Conservation (phyloP, 2,113 vertebrate genomes). For the Dromiciops gliroides region DNA sequence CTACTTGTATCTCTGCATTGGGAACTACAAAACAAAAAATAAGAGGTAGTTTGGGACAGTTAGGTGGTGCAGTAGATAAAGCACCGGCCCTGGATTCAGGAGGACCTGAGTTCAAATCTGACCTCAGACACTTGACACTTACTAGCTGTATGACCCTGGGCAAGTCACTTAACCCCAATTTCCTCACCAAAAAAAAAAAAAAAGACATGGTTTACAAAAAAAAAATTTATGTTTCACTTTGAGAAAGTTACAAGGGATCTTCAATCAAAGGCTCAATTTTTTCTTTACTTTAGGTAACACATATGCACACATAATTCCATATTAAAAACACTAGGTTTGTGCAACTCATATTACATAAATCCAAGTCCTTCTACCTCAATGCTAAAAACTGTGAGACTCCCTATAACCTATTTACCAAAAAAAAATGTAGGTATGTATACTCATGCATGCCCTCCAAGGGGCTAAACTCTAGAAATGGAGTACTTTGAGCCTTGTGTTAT, state of each 20-base stretch:
- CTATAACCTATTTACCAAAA: not conserved
- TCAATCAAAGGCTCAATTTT: slow-evolving; percentile 60
- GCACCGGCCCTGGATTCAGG: too few relatives aligned
- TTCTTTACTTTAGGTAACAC: slow-evolving; percentile 13
- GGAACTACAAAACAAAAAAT: slow-evolving; percentile 17
- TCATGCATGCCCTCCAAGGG: not conserved
- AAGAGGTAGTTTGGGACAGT: too few relatives aligned
- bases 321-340: slow-evolving; percentile 24
- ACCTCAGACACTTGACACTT: too few relatives aligned
- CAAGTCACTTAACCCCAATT: too few relatives aligned
- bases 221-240: slow-evolving; percentile 40
- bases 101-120: too few relatives aligned
- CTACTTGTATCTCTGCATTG: slow-evolving; percentile 25
- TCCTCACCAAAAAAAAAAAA: too few relatives aligned
- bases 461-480: not conserved
- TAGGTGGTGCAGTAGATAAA: too few relatives aligned
- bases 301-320: not conserved
- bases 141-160: too few relatives aligned
- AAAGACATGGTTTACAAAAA: slow-evolving; percentile 2
- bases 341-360: slow-evolving; percentile 43
- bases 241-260: slow-evolving; percentile 49
- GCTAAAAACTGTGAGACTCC: not conserved
- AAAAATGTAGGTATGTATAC: not conserved
- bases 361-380: not conserved
- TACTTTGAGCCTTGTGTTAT: not conserved